Evolutionary conservation across 2,113 vertebrate genomes (phyloP).

Genomic region (Podarcis muralis): DNA sequence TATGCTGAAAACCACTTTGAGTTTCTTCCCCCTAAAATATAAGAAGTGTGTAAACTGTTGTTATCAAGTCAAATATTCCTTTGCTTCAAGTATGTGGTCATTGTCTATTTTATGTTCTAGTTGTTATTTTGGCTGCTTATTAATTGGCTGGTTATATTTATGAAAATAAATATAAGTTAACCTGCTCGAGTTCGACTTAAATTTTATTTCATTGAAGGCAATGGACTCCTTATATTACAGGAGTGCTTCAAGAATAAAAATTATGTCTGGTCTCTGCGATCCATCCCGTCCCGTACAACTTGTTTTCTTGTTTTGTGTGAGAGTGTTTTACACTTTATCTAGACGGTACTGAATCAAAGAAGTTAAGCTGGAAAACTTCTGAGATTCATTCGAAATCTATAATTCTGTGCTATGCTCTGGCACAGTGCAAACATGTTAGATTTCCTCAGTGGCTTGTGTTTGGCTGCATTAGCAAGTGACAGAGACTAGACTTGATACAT

Average conservation of each 20-base stretch:
- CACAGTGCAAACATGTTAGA: background rate
- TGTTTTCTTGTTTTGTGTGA: slow-evolving; percentile 28
- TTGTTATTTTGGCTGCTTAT: slow-evolving; percentile 38
- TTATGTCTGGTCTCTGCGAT: background rate
- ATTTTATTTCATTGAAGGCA: background rate
- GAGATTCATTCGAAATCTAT: background rate
- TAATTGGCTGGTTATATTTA: slow-evolving; percentile 22
- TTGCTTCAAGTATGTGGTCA: background rate
- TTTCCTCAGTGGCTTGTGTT: background rate
- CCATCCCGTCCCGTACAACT: slow-evolving; percentile 15
- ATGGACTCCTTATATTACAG: background rate
- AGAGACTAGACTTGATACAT: background rate
- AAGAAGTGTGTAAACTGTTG: no score
- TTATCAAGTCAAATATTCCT: slow-evolving; percentile 9
- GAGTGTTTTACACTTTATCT: background rate
- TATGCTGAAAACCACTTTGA: no score
- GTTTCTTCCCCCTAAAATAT: no score
- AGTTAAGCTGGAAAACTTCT: background rate
- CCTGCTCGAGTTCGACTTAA: background rate
- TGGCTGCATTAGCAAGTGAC: background rate
- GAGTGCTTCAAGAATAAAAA: background rate
- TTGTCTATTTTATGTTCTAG: slow-evolving; percentile 3
- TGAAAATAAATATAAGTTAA: slow-evolving; percentile 4
- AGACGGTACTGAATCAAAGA: background rate
- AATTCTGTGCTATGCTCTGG: background rate